A percentile compares a stretch with the other conserved stretches of the same genome.
Evolutionary conservation across 2,797 vertebrate species (phyloP).

Genomic region (Hipposideros larvatus): DNA sequence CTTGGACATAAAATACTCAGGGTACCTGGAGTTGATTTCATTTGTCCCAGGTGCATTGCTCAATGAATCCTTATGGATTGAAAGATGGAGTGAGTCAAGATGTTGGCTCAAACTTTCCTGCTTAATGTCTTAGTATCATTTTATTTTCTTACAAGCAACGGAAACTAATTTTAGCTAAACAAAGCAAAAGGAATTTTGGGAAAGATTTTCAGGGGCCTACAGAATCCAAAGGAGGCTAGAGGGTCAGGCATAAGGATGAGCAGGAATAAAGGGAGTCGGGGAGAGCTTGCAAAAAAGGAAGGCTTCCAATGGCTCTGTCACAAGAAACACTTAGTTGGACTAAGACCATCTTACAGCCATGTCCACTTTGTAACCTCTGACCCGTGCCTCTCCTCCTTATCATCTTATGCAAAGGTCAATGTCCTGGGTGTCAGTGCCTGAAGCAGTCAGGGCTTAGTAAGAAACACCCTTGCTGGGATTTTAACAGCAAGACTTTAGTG

Average conservation of each 20-base stretch:
- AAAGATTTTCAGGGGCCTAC: neutral
- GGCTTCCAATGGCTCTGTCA: neutral
- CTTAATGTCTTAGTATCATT: neutral
- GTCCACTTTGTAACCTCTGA: neutral
- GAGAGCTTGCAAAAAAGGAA: neutral
- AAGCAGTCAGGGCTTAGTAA: neutral
- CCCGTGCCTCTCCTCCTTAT: neutral
- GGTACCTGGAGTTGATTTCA: neutral
- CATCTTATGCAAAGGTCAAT: no score
- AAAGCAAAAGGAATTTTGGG: neutral
- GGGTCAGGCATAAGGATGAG: neutral
- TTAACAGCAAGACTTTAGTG: neutral
- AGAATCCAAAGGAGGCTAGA: neutral
- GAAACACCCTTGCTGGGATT: neutral
- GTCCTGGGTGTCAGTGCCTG: neutral
- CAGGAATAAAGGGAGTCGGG: neutral
- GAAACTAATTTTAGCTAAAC: constrained; percentile 19
- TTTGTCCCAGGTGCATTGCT: neutral
- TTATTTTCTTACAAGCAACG: neutral
- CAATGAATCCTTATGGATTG: neutral
- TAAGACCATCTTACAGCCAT: rapidly evolving
- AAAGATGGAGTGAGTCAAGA: neutral
- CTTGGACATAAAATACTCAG: neutral
- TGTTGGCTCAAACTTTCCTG: neutral
- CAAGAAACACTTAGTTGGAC: neutral